A percentile compares a stretch with the other conserved stretches of the same genome.
Evolutionary conservation across 2,888 invertebrate genomes (phyloP).

Genomic region (Pyrgus malvae): DNA sequence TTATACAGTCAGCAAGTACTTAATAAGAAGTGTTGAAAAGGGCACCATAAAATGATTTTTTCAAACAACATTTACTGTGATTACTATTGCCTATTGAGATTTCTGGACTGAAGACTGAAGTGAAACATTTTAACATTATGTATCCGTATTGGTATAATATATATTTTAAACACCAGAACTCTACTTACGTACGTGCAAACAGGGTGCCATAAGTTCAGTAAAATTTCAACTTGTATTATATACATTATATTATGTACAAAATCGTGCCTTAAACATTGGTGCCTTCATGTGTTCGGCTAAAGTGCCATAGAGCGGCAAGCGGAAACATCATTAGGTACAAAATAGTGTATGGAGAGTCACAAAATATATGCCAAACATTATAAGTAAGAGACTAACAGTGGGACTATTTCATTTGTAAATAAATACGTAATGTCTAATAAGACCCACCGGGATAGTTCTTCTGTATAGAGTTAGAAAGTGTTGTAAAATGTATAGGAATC

Average conservation of each 20-base stretch:
- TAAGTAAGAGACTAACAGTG: conserved; percentile 52
- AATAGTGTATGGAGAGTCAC: conserved; percentile 74
- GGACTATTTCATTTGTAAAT: conserved; percentile 61
- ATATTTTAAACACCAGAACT: conserved; percentile 46
- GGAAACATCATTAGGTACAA: conserved; percentile 58
- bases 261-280: conserved; percentile 47
- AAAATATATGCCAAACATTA: conserved; percentile 78
- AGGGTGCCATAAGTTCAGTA: conserved; percentile 72
- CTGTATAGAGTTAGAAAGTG: conserved; percentile 46
- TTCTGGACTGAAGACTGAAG: conserved; percentile 77
- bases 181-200: conserved; percentile 59
- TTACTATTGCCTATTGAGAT: conserved; percentile 75
- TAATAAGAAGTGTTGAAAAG: conserved; percentile 33
- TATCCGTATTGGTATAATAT: conserved; percentile 42
- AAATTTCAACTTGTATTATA: conserved; percentile 41
- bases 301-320: conserved; percentile 38
- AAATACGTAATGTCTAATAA: conserved; percentile 65
- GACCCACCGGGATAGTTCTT: conserved; percentile 72
- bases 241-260: conserved; percentile 38
- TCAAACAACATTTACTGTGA: conserved; percentile 68
- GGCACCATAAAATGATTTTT: conserved; percentile 56
- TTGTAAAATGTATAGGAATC: conserved; percentile 45
- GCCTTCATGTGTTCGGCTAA: conserved; percentile 47
- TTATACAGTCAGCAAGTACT: conserved; percentile 18
- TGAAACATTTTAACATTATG: conserved; percentile 44